phyloP scores from a whole-genome alignment of 2,797 vertebrate species.

The Smutsia gigantea region DNA sequence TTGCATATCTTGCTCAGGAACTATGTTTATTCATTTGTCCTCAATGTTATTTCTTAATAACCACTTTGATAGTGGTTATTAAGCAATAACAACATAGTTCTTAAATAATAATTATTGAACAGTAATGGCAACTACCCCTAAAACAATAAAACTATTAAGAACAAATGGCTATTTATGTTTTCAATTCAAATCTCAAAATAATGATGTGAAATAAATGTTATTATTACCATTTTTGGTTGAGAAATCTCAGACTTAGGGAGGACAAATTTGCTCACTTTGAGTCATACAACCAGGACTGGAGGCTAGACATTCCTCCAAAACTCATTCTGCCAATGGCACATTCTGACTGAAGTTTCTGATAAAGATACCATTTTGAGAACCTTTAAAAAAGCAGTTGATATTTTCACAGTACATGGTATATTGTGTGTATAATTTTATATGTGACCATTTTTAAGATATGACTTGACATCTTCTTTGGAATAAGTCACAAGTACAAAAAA shows the following conservation, averaged over 20 bases:
- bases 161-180: background rate
- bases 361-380: background rate
- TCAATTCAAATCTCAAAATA: constrained; percentile 11
- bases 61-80: background rate
- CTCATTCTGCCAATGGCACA: background rate
- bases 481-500: background rate
- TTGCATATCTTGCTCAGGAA: background rate
- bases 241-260: background rate
- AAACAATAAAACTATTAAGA: background rate
- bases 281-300: background rate
- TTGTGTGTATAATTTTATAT: background rate
- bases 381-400: background rate
- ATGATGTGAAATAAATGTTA: background rate
- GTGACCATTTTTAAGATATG: background rate
- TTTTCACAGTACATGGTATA: background rate
- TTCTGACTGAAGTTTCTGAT: background rate
- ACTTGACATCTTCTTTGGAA: background rate
- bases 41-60: background rate
- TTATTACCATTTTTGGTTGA: background rate
- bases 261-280: background rate
- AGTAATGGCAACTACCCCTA: background rate
- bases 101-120: background rate
- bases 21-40: background rate
- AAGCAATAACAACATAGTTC: background rate
- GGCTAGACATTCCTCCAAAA: background rate